Conservation (phyloP, 1,140 invertebrate genomes). For the Polypedilum pembai region DNA sequence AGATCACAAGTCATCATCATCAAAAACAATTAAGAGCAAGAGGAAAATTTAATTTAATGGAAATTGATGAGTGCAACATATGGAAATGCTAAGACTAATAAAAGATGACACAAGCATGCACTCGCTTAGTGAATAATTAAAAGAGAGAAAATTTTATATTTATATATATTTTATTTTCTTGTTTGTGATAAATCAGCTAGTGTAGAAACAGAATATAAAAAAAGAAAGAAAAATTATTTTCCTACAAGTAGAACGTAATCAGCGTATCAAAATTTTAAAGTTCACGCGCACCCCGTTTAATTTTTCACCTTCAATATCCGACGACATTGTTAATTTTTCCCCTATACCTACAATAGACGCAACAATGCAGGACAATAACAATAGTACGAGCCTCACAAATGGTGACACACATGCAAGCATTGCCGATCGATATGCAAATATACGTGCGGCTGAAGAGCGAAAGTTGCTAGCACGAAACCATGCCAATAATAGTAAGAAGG, state of each 20-base stretch:
- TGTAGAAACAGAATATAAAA: neutral
- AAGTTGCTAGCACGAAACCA: neutral
- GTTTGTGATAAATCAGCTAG: neutral
- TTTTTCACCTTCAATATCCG: neutral
- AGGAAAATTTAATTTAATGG: no score
- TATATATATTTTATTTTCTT: no score
- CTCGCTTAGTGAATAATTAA: no score
- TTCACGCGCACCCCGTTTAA: neutral
- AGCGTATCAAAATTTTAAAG: constrained; percentile 6
- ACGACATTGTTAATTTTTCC: neutral
- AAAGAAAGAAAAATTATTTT: neutral
- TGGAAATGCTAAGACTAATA: neutral
- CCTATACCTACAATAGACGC: neutral
- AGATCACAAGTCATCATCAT: no score
- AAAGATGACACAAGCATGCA: no score
- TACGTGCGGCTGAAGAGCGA: neutral
- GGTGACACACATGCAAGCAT: neutral
- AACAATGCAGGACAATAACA: constrained; percentile 26
- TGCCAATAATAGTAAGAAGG: neutral
- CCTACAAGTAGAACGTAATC: neutral
- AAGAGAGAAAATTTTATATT: no score
- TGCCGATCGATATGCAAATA: neutral
- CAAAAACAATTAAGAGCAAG: no score
- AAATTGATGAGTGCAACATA: neutral
- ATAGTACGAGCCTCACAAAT: constrained; percentile 12